These are phyloP conservation scores for Acanthosepion pharaonis DNA, from an alignment of 2,888 invertebrate species.

Conservation along the genomic window DNA sequence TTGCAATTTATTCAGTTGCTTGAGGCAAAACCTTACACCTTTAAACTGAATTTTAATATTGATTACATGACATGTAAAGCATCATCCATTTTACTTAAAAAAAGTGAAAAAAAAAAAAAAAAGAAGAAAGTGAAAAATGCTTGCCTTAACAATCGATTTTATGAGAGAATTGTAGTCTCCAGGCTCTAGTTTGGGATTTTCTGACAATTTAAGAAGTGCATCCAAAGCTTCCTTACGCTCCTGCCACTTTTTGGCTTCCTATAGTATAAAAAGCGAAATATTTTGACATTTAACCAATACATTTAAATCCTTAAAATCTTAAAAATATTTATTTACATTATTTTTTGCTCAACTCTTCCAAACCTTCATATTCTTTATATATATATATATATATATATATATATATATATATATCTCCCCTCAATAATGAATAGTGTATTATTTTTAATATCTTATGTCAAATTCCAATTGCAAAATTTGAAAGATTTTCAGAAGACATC, in stretches of 20 bases:
- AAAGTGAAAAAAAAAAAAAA: too few species aligned
- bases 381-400: too few species aligned
- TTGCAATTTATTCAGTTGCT: too few species aligned
- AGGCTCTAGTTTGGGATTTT: constrained; percentile 87
- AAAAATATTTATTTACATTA: background rate
- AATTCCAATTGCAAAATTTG: background rate
- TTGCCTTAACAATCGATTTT: constrained; percentile 88
- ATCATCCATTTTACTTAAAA: background rate
- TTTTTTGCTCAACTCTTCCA: background rate
- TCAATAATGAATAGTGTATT: too few species aligned
- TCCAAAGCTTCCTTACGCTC: constrained; percentile 95
- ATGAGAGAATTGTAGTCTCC: constrained; percentile 95
- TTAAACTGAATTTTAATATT: background rate
- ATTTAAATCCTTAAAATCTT: background rate
- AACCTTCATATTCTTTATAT: background rate
- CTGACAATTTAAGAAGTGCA: constrained; percentile 83
- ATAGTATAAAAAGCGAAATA: constrained; percentile 47
- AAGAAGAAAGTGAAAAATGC: background rate
- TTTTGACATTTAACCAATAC: too few species aligned
- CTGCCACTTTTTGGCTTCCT: constrained; percentile 95
- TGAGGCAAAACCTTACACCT: too few species aligned
- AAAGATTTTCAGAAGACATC: background rate
- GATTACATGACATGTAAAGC: background rate
- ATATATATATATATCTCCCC: too few species aligned
- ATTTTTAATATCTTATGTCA: too few species aligned